A percentile compares a stretch with the other conserved stretches of the same genome.
These are phyloP conservation scores for Cotesia chilonis DNA, from an alignment of 1,140 invertebrate species.

Conservation along the genomic window DNA sequence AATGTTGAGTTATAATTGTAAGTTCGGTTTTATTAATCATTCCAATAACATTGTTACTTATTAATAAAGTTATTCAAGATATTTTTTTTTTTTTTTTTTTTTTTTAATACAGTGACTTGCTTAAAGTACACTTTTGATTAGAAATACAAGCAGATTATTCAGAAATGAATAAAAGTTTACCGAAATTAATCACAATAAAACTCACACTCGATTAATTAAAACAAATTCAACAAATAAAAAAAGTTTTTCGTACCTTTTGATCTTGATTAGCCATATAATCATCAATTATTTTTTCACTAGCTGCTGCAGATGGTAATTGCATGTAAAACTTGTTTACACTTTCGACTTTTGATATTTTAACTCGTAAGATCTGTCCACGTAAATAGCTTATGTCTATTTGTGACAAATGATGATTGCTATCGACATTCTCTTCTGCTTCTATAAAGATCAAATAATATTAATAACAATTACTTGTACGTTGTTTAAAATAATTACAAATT, in stretches of 20 bases:
- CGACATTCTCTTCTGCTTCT: conserved; percentile 25
- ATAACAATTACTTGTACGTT: not conserved
- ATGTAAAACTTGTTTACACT: conserved; percentile 58
- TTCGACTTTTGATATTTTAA: conserved; percentile 55
- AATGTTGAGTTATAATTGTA: conserved; percentile 6
- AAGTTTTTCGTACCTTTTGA: conserved; percentile 45
- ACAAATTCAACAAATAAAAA: not conserved
- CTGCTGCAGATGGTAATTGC: conserved; percentile 54
- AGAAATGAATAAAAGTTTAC: no score
- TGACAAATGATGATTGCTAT: conserved; percentile 14
- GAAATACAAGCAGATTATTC: no score
- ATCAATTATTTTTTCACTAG: conserved; percentile 47
- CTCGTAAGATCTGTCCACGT: conserved; percentile 55
- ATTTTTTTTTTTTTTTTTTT: not conserved
- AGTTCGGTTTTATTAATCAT: conserved; percentile 8
- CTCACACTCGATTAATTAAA: not conserved
- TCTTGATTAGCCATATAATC: conserved; percentile 51
- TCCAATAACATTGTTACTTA: not conserved
- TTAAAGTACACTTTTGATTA: not conserved
- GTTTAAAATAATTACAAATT: not conserved
- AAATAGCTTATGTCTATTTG: conserved; percentile 57
- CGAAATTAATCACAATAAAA: no score
- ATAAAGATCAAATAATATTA: not conserved
- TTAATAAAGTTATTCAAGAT: not conserved
- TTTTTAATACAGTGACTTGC: not conserved